Percentiles rank a stretch among this genome's conserved stretches.
Conservation (phyloP, 2,797 vertebrate genomes). For the Lutjanus campechanus region DNA sequence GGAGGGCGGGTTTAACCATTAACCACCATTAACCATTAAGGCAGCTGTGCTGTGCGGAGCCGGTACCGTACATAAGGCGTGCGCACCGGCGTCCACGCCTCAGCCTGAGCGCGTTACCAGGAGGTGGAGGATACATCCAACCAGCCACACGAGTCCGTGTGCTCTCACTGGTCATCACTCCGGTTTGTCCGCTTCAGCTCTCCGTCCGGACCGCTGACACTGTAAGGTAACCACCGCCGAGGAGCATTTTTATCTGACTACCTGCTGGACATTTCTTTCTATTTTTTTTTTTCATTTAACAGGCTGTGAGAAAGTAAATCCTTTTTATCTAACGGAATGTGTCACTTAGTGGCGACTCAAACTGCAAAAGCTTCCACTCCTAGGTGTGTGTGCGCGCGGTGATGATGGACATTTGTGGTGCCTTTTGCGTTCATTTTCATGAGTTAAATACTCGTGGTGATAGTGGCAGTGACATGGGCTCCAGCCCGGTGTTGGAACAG, state of each 20-base stretch:
- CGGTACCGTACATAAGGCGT: constrained; percentile 79
- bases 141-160: constrained; percentile 32
- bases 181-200: neutral
- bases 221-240: constrained; percentile 65
- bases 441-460: constrained; percentile 39
- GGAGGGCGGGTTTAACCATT: constrained; percentile 78
- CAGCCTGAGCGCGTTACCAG: constrained; percentile 60
- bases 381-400: neutral
- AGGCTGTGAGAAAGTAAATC: neutral
- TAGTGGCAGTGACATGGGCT: constrained; percentile 48
- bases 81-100: constrained; percentile 76
- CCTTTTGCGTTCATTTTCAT: neutral
- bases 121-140: constrained; percentile 54
- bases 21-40: constrained; percentile 74
- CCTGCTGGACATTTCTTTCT: constrained; percentile 19
- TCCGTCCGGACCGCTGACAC: constrained; percentile 27
- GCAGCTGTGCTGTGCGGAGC: constrained; percentile 67
- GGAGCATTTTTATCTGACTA: neutral
- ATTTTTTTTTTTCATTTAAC: neutral
- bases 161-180: constrained; percentile 28
- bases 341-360: neutral
- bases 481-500: constrained; percentile 49
- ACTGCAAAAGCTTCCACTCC: neutral
- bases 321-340: constrained; percentile 33
- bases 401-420: neutral